Percentiles rank a stretch among this genome's conserved stretches.
Evolutionary conservation across 2,888 invertebrate species (phyloP).

Genomic region (Scaptomyza flava): DNA sequence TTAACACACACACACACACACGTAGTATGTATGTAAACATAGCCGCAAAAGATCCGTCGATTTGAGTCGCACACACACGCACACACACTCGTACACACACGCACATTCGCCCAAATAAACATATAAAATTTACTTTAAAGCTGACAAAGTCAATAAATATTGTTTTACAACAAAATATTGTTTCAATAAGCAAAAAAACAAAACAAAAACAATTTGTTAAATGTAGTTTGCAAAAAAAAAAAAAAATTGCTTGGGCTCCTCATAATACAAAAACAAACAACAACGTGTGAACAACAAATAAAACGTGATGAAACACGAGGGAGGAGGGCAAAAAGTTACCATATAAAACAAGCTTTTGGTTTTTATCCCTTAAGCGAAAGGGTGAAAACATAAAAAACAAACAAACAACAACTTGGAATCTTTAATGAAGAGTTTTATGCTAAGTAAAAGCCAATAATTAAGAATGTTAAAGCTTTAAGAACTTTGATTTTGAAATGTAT

Average conservation of each 20-base stretch:
- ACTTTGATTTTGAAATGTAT: too few relatives aligned
- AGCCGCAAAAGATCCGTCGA: slow-evolving; percentile 19
- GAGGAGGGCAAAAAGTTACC: not conserved
- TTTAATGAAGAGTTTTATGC: not conserved
- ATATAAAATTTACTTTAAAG: slow-evolving; percentile 82
- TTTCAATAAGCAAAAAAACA: slow-evolving; percentile 76
- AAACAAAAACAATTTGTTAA: slow-evolving; percentile 40
- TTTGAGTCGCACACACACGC: slow-evolving; percentile 31
- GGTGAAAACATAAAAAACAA: slow-evolving; percentile 10
- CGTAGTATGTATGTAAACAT: slow-evolving; percentile 22
- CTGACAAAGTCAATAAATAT: slow-evolving; percentile 84
- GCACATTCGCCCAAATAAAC: slow-evolving; percentile 71
- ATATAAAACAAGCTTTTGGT: slow-evolving; percentile 9
- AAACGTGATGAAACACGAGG: slow-evolving; percentile 7
- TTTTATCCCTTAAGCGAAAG: slow-evolving; percentile 4
- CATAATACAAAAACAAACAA: slow-evolving; percentile 45
- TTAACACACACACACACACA: slow-evolving; percentile 24
- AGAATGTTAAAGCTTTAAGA: not conserved
- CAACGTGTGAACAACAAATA: slow-evolving; percentile 31
- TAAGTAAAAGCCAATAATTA: not conserved
- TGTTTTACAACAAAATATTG: slow-evolving; percentile 83
- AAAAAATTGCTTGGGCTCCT: slow-evolving; percentile 49
- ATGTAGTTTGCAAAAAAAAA: slow-evolving; percentile 53
- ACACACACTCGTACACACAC: slow-evolving; percentile 29
- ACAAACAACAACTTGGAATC: slow-evolving; percentile 20